A percentile compares a stretch with the other conserved stretches of the same genome.
phyloP scores from a whole-genome alignment of 2,113 vertebrate genomes.

The Dendropsophus ebraccatus region DNA sequence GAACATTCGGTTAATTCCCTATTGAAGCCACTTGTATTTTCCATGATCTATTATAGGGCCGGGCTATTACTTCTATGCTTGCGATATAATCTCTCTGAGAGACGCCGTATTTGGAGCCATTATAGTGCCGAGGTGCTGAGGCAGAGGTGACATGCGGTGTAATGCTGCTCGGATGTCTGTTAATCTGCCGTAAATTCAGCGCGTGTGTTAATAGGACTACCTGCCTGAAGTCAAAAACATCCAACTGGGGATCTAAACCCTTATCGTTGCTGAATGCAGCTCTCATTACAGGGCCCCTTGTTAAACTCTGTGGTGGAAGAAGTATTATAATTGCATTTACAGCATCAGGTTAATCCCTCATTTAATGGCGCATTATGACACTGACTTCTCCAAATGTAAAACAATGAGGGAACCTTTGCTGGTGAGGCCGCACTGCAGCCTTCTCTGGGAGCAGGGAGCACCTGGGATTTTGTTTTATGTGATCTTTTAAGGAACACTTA shows the following conservation, averaged over 20 bases:
- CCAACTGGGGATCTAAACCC: neutral
- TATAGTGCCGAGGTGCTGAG: conserved; percentile 63
- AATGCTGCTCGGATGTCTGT: neutral
- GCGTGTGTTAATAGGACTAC: neutral
- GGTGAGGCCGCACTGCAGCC: neutral
- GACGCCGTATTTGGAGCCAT: conserved; percentile 64
- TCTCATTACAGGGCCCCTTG: conserved; percentile 58
- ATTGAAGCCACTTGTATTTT: neutral
- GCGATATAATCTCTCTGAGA: conserved; percentile 57
- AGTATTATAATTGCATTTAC: conserved; percentile 44
- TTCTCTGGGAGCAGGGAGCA: neutral
- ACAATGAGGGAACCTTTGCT: neutral
- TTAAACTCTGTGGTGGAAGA: conserved; percentile 40
- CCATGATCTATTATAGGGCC: conserved; percentile 30
- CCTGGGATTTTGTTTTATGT: neutral
- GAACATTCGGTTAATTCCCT: conserved; percentile 5
- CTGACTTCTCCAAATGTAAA: neutral
- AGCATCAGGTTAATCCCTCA: conserved; percentile 37
- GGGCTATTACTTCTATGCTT: conserved; percentile 67
- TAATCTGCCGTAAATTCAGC: neutral
- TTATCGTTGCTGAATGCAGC: neutral
- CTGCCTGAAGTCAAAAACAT: conserved; percentile 21
- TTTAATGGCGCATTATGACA: conserved; percentile 29
- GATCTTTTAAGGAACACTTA: neutral
- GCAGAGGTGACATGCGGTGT: conserved; percentile 50